Evolutionary conservation across 35 echinoderm and acorn worm species (phyloP), one percentile per base, ranked within the genome.

Genomic region (Heliocidaris tuberculata): DNA sequence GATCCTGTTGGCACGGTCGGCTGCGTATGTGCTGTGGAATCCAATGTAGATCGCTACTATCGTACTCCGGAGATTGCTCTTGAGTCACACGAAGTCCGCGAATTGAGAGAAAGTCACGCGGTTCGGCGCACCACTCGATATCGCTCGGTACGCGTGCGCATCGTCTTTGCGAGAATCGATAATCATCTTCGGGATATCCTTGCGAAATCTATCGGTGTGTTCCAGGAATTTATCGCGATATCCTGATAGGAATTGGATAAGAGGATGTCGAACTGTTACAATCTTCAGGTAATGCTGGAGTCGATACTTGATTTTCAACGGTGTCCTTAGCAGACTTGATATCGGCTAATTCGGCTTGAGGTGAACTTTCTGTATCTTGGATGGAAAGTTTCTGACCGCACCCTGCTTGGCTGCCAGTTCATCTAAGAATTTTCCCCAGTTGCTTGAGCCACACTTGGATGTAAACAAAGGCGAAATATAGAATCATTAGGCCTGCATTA

Each of bases 221-320:
- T 92, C 90, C 15, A 92, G 27, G 49, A 92, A 92, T 92, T 92
- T 92, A 56, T 92, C 90, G 50, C 90, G 90, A 56, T 92, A 92
- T 8, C 47, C 90, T 21, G 90, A 92, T 12, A 92, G 50, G 49
- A 92, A 56, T 9, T 48, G 90, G 8, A 92, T 92, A 31, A 92
- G 49, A 13, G 90, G 90, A 27, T 92, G 90, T 8, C 90, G 13
- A 10, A 92, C 90, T 15, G 90, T 92, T 0, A 92, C 90, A 92
- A 92, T 92, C 48, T 92, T 92, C 48, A 48, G 7, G 49, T 92
- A 92, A 17, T 56, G 49, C 31, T 24, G 4, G 6, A 92, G 90
- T 92, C 90, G 90, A 30, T 50, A 92, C 12, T 48, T 56, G 31
- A 92, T 9, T 30, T 92, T 48, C 47, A 27, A 13, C 5, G 50